Evolutionary conservation across 1,140 invertebrate genomes (phyloP), one percentile per base, ranked within the genome.

Genomic region (Leptinotarsa texana): DNA sequence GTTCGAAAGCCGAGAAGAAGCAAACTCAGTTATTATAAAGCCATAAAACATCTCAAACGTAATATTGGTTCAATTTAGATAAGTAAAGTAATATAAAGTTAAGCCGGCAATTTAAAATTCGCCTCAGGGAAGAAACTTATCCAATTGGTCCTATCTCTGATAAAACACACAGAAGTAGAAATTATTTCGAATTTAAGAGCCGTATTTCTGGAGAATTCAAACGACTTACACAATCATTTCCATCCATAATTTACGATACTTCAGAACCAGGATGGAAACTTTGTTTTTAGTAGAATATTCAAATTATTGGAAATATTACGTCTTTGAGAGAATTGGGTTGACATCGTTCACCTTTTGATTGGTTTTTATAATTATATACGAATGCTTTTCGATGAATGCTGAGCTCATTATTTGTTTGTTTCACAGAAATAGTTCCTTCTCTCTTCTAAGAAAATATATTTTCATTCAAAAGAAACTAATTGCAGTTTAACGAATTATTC

Each of bases 41-140:
- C 80, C 75, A 81, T 82, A 81, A 82, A 82, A 81, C 81, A 80
- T 81, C 79, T 77, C 67, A 76, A 78, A 82, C 79, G 80, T 80
- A 82, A 83, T 83, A 83, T 83, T 79, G 81, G 82, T 78, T 82
- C 82, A 80, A 83, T 83, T 82, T 82, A 83, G 82, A 83, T 83
- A 83, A 83, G 82, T 83, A 80, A 82, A 83, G 82, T 82, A 83
- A 83, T 82, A 82, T 82, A 82, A 83, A 83, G 82, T 83, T 83
- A 76, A 82, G 79, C 80, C 78, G 80, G 78, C 78, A 83, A 83
- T 83, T 83, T 83, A 83, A 83, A 83, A 83, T 82, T 83, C 79
- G 82, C 82, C 81, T 77, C 77, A 75, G 78, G 82, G 77, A 74
- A 75, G 74, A 73, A 82, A 83, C 78, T 83, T 80, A 81, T 81